Evolutionary conservation across 2,888 invertebrate species (phyloP).

Genomic region (Pheosia gnoma): DNA sequence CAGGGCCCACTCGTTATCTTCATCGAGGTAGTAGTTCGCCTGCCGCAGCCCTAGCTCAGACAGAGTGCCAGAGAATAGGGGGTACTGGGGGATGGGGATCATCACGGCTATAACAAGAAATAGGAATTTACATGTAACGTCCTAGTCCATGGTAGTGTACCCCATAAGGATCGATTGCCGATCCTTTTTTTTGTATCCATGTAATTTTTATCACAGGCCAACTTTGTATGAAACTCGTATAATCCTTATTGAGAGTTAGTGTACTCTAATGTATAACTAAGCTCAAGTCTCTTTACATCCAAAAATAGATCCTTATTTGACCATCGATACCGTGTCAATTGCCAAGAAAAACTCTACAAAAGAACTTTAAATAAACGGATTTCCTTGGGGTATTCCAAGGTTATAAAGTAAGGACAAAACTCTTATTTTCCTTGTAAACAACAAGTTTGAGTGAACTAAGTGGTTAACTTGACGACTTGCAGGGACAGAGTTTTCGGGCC

Average conservation of each 20-base stretch:
- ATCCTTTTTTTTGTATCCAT: no score
- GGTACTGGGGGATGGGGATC: conserved; percentile 99
- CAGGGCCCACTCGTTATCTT: conserved; percentile 93
- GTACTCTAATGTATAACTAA: no score
- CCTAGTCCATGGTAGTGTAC: no score
- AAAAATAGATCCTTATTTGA: no score
- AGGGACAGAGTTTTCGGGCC: background rate
- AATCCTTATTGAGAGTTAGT: no score
- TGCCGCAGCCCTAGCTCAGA: conserved; percentile 94
- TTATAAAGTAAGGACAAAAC: background rate
- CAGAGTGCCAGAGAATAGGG: conserved; percentile 96
- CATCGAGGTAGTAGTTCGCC: conserved; percentile 95
- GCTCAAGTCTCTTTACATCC: no score
- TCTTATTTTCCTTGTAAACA: background rate
- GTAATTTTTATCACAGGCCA: no score
- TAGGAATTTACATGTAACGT: background rate
- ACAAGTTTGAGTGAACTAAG: background rate
- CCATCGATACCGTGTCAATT: no score
- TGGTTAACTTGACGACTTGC: conserved; percentile 1
- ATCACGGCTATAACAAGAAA: conserved; percentile 87
- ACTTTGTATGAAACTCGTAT: no score
- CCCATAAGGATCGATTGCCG: no score
- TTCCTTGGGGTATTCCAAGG: background rate
- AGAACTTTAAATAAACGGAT: background rate
- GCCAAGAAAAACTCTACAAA: background rate